phyloP scores from a whole-genome alignment of 2,797 vertebrate species.

The Arvicola amphibius region DNA sequence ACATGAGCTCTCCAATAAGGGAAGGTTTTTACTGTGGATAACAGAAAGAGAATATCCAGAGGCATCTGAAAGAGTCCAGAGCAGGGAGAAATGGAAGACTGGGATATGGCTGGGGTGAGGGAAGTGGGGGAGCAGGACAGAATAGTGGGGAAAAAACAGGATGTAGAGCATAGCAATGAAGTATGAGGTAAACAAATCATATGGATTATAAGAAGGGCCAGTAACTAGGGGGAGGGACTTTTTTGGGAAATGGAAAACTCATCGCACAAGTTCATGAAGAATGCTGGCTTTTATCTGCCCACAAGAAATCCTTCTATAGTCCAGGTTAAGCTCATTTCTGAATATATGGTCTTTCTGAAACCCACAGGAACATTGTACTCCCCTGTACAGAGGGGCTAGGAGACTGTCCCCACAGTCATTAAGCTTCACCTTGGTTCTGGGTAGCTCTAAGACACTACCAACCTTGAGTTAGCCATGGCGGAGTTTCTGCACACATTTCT shows the following conservation, averaged over 20 bases:
- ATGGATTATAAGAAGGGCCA: too few relatives aligned
- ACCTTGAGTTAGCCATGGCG: neutral
- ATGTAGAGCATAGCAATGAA: too few relatives aligned
- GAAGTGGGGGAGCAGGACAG: neutral
- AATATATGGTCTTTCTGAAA: neutral
- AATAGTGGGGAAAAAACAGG: neutral
- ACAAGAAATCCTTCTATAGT: neutral
- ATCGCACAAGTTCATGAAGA: neutral
- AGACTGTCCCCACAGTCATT: neutral
- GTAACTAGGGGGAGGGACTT: neutral
- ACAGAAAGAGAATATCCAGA: neutral
- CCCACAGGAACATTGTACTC: neutral
- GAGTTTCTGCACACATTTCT: neutral
- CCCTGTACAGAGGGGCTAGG: neutral
- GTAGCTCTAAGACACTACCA: neutral
- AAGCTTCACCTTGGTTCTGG: neutral
- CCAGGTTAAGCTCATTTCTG: neutral
- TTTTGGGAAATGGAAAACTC: neutral
- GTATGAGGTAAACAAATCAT: neutral
- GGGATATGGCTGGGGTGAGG: neutral
- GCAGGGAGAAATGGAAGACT: neutral
- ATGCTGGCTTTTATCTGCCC: neutral
- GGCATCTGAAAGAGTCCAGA: neutral
- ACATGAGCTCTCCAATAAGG: too few relatives aligned
- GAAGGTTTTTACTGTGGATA: neutral